Evolutionary conservation across 2,797 vertebrate genomes (phyloP), one percentile per base, ranked within the genome.

Genomic region (Huso huso): DNA sequence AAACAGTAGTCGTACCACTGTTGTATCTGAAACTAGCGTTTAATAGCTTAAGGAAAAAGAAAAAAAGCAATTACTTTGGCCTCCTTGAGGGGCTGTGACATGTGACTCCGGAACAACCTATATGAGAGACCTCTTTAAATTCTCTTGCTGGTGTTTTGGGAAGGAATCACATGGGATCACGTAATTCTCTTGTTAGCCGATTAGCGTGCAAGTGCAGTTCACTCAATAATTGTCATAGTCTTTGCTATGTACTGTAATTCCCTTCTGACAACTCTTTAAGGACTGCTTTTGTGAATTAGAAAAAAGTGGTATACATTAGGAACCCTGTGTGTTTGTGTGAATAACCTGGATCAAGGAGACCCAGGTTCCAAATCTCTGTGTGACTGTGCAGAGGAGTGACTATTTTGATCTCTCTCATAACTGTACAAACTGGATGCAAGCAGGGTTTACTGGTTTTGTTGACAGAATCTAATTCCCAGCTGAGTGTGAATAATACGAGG

Each of bases 181-280:
- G 3, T 9, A 15, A 61, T 23, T 8, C 49, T 50, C 49, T 53
- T 57, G 57, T 80, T 79, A 69, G 75, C 67, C 23, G 69, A 71
- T 71, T 86, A 87, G 81, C 48, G 82, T 77, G 80, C 64, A 91
- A 93, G 92, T 93, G 90, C 90, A 92, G 88, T 92, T 91, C 85
- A 82, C 72, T 60, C 77, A 75, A 75, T 72, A 71, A 70, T 82
- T 84, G 83, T 73, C 37, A 37, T 80, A 77, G 59, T 63, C 82
- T 77, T 85, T 76, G 77, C 78, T 88, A 75, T 79, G 69, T 71
- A 37, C 23, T 37, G 37, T 37, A 55, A 68, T 71, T 62, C 37
- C 73, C 74, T 78, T 80, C 82, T 23, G 72, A 64, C 1, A 81
- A 78, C 88, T 89, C 88, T 89, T 89, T 87, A 90, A 93, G 87